Evolutionary conservation across 2,888 invertebrate species (phyloP).

Genomic region (Folsomia manolachei): DNA sequence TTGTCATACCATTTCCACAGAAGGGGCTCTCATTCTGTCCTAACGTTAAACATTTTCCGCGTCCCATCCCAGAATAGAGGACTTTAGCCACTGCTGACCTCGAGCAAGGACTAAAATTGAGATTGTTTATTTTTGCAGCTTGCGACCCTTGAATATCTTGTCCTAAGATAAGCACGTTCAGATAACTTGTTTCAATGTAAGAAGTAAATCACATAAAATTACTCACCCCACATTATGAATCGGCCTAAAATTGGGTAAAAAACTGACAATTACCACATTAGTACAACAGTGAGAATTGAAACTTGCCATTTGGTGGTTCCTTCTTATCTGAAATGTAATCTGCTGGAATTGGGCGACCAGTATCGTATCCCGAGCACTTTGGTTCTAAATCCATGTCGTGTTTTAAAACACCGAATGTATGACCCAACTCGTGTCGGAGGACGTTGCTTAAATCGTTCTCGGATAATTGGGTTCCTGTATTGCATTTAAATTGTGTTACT

Average conservation of each 20-base stretch:
- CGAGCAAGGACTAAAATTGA: slow-evolving; percentile 4
- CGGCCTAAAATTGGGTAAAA: not conserved
- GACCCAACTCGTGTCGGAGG: not conserved
- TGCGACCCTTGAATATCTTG: slow-evolving; percentile 1
- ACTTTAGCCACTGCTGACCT: not conserved
- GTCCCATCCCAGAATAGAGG: not conserved
- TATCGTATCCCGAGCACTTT: slow-evolving; percentile 1
- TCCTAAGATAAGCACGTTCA: too few species aligned
- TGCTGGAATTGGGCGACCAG: not conserved
- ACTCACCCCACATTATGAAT: slow-evolving; percentile 15
- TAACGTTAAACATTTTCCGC: slow-evolving; percentile 4
- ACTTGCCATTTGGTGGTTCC: not conserved
- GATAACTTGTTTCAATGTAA: too few species aligned
- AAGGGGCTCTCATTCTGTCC: not conserved
- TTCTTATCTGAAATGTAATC: not conserved
- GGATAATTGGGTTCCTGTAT: not conserved
- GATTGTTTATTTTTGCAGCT: not conserved
- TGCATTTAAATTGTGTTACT: too few species aligned
- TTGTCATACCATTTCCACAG: slow-evolving; percentile 4
- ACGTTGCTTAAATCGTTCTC: slow-evolving; percentile 2
- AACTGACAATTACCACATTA: too few species aligned
- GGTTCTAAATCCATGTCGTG: slow-evolving; percentile 11
- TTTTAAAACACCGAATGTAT: slow-evolving; percentile 7
- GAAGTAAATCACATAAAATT: too few species aligned
- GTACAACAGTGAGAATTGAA: too few species aligned